Percentiles rank a stretch among this genome's conserved stretches.
phyloP scores from a whole-genome alignment of 2,797 vertebrate species.

The Centroberyx gerrardi region DNA sequence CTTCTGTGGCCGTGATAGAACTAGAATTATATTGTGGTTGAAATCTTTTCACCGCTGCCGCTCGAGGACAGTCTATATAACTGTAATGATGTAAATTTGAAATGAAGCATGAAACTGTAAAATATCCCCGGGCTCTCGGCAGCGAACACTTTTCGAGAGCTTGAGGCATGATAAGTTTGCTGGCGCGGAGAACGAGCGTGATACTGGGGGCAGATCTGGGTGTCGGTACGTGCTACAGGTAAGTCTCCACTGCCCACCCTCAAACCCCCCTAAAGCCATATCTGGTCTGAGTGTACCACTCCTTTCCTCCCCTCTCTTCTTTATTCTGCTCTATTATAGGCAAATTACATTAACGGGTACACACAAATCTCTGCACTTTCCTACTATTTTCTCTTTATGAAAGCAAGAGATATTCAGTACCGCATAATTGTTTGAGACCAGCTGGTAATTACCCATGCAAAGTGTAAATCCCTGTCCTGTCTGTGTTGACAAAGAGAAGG shows the following conservation, averaged over 20 bases:
- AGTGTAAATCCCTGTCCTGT: neutral
- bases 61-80: conserved; percentile 15
- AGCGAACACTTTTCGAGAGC: neutral
- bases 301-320: neutral
- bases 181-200: conserved; percentile 17
- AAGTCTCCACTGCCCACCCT: neutral
- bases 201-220: conserved; percentile 4
- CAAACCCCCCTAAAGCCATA: neutral
- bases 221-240: conserved; percentile 11
- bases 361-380: conserved; percentile 1
- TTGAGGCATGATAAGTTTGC: neutral
- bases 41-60: conserved; percentile 37
- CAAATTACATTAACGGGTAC: neutral
- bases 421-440: conserved; percentile 1
- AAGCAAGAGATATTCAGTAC: neutral
- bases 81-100: conserved; percentile 50
- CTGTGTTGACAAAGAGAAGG: neutral
- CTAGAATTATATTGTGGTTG: conserved; percentile 27
- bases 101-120: conserved; percentile 41
- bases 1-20: conserved; percentile 22
- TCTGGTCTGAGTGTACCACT: neutral
- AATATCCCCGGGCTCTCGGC: conserved; percentile 7
- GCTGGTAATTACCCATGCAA: conserved; percentile 5
- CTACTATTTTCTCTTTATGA: neutral
- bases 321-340: neutral